Evolutionary conservation across 2,797 vertebrate genomes (phyloP).

Genomic region (Coracias cyanogaster): DNA sequence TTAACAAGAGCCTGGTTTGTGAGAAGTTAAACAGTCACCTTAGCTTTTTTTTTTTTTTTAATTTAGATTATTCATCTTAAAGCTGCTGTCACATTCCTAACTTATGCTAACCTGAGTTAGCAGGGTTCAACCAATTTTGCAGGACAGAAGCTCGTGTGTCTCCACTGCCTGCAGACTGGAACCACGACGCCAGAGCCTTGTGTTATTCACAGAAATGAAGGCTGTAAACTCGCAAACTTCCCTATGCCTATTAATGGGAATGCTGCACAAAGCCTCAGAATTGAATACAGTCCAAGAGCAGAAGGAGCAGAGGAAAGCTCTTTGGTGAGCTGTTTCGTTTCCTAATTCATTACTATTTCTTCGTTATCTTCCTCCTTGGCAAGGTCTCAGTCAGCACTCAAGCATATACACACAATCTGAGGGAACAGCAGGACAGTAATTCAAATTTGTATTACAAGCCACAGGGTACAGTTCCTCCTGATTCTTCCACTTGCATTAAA

Average conservation of each 20-base stretch:
- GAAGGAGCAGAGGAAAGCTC: slow-evolving; percentile 24
- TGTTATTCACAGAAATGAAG: background rate
- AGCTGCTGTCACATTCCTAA: background rate
- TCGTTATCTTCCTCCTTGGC: slow-evolving; percentile 31
- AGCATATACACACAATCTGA: background rate
- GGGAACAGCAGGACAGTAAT: slow-evolving; percentile 34
- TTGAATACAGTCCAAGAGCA: slow-evolving; percentile 11
- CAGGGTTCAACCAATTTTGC: background rate
- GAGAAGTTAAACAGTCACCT: background rate
- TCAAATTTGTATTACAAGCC: background rate
- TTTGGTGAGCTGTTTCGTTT: slow-evolving; percentile 14
- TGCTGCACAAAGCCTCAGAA: background rate
- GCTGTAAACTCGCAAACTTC: background rate
- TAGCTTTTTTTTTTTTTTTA: background rate
- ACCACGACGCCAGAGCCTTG: background rate
- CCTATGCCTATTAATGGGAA: background rate
- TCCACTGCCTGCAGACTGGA: background rate
- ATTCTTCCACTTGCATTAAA: background rate
- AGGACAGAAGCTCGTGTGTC: background rate
- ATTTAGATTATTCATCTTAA: background rate
- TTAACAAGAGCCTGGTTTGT: background rate
- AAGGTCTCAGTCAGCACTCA: slow-evolving; percentile 22
- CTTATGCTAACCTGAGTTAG: background rate
- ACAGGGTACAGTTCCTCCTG: background rate
- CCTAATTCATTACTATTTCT: background rate